phyloP scores from a whole-genome alignment of 2,797 vertebrate species.

The Huso huso region DNA sequence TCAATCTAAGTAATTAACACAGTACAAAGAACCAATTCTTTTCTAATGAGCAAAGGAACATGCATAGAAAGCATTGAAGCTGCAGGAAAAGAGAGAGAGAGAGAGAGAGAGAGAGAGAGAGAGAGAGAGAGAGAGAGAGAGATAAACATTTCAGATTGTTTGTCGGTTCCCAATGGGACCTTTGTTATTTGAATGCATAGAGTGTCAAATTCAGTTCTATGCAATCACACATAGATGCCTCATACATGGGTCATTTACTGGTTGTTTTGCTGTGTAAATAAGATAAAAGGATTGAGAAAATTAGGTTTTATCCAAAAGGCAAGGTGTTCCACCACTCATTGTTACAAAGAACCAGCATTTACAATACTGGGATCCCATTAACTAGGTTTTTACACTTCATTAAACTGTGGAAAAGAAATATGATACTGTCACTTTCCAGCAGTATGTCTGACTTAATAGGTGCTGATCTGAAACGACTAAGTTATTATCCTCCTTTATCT shows the following conservation, averaged over 20 bases:
- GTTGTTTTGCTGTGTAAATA: no score
- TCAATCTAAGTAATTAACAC: background rate
- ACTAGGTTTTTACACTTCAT: background rate
- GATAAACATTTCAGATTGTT: no score
- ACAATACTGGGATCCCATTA: background rate
- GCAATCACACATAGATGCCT: no score
- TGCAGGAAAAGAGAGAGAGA: background rate
- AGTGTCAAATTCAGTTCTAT: no score
- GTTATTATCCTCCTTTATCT: background rate
- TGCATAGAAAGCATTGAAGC: no score
- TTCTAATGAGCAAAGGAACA: background rate
- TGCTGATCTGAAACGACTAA: background rate
- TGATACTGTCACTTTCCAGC: background rate
- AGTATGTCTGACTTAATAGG: background rate
- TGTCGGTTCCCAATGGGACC: no score
- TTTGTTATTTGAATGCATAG: no score
- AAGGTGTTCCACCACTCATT: background rate
- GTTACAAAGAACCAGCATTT: background rate
- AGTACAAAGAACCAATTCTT: background rate
- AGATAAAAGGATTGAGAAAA: background rate
- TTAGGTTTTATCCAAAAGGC: background rate
- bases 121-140: no score
- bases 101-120: no score
- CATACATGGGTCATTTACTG: no score
- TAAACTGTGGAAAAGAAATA: background rate